Conservation (phyloP, 2,113 vertebrate genomes). For the Phyllopteryx taeniolatus region DNA sequence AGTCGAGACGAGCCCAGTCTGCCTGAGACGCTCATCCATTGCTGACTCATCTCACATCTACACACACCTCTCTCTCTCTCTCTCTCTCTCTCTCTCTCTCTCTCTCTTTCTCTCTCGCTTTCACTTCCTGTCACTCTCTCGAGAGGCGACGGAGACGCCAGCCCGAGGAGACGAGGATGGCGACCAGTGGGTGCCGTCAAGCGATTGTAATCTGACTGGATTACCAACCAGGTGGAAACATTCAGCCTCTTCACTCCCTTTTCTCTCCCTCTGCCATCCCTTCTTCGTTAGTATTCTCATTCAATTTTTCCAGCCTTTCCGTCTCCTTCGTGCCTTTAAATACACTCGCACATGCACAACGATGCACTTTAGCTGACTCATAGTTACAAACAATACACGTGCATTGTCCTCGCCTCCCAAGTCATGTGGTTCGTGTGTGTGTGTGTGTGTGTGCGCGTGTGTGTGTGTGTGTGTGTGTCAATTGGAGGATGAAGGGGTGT, state of each 20-base stretch:
- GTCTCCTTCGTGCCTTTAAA: slow-evolving; percentile 6
- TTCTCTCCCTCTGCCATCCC: slow-evolving; percentile 12
- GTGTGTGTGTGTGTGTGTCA: slow-evolving; percentile 32
- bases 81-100: slow-evolving; percentile 35
- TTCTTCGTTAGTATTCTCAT: slow-evolving; percentile 35
- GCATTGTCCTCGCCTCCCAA: not conserved
- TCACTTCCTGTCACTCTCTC: slow-evolving; percentile 51
- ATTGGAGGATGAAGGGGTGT: slow-evolving; percentile 32
- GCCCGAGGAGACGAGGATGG: slow-evolving; percentile 60
- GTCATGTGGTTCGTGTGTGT: slow-evolving; percentile 15
- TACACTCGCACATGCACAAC: not conserved
- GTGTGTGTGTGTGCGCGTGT: slow-evolving; percentile 30
- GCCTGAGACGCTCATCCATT: slow-evolving; percentile 38
- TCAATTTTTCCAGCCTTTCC: slow-evolving; percentile 11
- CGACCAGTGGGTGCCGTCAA: slow-evolving; percentile 68
- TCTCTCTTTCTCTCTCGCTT: slow-evolving; percentile 45
- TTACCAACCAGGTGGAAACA: slow-evolving; percentile 80
- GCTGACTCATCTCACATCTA: slow-evolving; percentile 61
- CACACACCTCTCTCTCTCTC: slow-evolving; percentile 27
- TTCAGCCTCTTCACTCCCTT: slow-evolving; percentile 58
- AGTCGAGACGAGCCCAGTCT: slow-evolving; percentile 8
- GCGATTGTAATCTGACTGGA: slow-evolving; percentile 77
- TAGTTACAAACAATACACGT: not conserved
- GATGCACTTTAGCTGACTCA: slow-evolving; percentile 11
- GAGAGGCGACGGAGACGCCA: slow-evolving; percentile 55